Evolutionary conservation across 53 echinoderm and acorn worm species (phyloP).

Genomic region (Henricia sp.): DNA sequence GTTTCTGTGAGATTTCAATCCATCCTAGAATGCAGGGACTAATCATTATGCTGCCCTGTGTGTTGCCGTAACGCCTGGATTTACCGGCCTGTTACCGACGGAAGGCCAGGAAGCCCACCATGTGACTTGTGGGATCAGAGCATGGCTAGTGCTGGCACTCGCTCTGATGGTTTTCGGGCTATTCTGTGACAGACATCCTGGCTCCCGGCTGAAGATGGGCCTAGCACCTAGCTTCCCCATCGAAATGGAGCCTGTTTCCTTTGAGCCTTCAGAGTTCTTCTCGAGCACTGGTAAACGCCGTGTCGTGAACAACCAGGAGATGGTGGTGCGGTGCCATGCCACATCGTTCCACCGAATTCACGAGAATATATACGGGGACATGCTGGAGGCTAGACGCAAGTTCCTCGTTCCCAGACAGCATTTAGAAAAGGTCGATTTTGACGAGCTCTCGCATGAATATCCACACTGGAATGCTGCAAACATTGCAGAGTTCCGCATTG

Average conservation of each 20-base stretch:
- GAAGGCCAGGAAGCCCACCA: slow-evolving; percentile 55
- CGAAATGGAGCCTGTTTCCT: slow-evolving; percentile 93
- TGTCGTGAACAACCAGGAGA: slow-evolving; percentile 74
- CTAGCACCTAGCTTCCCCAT: slow-evolving; percentile 99
- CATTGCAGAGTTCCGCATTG: slow-evolving; percentile 96
- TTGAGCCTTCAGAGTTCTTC: slow-evolving; percentile 95
- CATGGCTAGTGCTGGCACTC: slow-evolving; percentile 54
- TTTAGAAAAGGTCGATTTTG: slow-evolving; percentile 90
- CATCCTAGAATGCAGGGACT: not conserved
- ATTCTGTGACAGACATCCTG: slow-evolving; percentile 57
- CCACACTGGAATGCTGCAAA: slow-evolving; percentile 86
- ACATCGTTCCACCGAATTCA: slow-evolving; percentile 86
- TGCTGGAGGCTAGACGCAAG: slow-evolving; percentile 78
- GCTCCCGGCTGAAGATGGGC: slow-evolving; percentile 93
- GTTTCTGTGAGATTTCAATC: slow-evolving; percentile 31
- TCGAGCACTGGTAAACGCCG: slow-evolving; percentile 87
- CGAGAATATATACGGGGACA: slow-evolving; percentile 95
- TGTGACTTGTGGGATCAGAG: slow-evolving; percentile 56
- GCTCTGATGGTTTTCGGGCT: slow-evolving; percentile 66
- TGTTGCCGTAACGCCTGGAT: slow-evolving; percentile 50
- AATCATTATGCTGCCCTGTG: slow-evolving; percentile 11
- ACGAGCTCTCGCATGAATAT: slow-evolving; percentile 80
- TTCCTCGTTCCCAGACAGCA: slow-evolving; percentile 84
- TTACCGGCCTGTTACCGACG: slow-evolving; percentile 35
- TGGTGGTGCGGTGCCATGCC: slow-evolving; percentile 78